Conservation (phyloP, 2,797 vertebrate species). For the Esox lucius region DNA sequence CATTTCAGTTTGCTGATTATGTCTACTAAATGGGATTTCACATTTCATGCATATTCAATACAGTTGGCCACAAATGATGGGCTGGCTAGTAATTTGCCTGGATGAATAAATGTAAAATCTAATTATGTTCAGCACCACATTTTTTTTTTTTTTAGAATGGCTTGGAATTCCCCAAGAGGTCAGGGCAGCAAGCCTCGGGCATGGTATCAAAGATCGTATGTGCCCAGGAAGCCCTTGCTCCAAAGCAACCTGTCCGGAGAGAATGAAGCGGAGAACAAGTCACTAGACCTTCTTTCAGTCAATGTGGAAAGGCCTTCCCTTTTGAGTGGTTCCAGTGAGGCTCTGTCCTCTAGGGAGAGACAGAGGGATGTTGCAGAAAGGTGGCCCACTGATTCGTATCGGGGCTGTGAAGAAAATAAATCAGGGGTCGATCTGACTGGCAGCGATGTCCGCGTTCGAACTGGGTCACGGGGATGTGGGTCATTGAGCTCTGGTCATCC, state of each 20-base stretch:
- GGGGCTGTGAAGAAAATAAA: too few relatives aligned
- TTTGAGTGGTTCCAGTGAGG: not conserved
- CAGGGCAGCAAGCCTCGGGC: not conserved
- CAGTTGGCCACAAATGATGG: not conserved
- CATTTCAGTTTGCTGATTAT: not conserved
- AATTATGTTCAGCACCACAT: not conserved
- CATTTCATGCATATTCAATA: not conserved
- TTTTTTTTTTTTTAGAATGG: conserved; percentile 20
- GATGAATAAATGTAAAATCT: not conserved
- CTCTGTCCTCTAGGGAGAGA: conserved; percentile 6
- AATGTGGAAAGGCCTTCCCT: conserved; percentile 7
- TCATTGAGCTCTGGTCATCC: not conserved
- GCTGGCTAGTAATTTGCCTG: not conserved
- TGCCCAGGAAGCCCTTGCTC: not conserved
- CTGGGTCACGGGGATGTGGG: not conserved
- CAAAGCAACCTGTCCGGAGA: conserved; percentile 8
- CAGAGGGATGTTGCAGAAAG: not conserved
- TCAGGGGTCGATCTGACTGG: not conserved
- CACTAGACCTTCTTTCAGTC: conserved; percentile 22
- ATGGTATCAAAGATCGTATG: not conserved
- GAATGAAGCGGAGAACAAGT: conserved; percentile 16
- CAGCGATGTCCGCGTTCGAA: not conserved
- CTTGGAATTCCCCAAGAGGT: conserved; percentile 1
- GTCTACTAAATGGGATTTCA: not conserved
- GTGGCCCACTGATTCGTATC: not conserved